A percentile compares a stretch with the other conserved stretches of the same genome.
phyloP scores from a whole-genome alignment of 2,113 vertebrate species.

The Laticauda laticaudata region DNA sequence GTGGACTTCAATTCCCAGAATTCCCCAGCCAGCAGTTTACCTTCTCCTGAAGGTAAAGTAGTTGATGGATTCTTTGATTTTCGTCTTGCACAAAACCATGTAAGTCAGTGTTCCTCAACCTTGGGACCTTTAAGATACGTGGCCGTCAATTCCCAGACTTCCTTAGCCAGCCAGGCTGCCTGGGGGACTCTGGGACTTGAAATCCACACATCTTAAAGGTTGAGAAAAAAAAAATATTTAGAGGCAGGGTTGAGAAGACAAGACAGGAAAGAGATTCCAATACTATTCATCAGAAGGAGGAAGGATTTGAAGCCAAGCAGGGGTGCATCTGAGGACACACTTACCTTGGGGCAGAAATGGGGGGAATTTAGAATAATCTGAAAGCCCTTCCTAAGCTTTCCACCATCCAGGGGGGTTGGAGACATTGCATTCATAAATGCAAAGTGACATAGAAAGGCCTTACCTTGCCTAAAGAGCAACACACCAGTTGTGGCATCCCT shows the following conservation, averaged over 20 bases:
- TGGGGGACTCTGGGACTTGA: background rate
- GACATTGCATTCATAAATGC: background rate
- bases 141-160: background rate
- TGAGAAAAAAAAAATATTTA: background rate
- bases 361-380: background rate
- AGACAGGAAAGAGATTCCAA: background rate
- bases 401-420: background rate
- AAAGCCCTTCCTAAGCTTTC: background rate
- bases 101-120: background rate
- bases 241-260: background rate
- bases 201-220: background rate
- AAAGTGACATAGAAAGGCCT: background rate
- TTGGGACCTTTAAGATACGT: background rate
- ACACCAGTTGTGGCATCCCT: background rate
- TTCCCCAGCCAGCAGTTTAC: background rate
- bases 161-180: background rate
- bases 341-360: background rate
- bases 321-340: background rate
- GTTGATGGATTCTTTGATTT: too few relatives aligned
- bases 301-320: background rate
- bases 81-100: background rate
- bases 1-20: background rate
- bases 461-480: background rate
- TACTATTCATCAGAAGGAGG: background rate
- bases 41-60: background rate